Base-by-base conservation (phyloP, 2,113 vertebrate species). In the Enhydra lutris region DNA sequence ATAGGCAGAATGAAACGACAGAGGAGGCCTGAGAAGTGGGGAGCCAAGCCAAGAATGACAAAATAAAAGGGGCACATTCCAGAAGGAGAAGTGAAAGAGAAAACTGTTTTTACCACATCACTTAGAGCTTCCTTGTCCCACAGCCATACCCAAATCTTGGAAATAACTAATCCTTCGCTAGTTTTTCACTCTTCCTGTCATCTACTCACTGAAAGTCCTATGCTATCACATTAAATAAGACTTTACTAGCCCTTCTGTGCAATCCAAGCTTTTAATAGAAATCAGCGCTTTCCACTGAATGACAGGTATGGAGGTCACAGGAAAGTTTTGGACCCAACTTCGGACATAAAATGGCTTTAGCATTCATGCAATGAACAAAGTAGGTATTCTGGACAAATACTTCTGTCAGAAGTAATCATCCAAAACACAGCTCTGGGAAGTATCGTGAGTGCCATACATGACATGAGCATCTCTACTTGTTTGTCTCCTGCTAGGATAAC, bases 21-120 rank as follows among this genome's bases (percentile, higher is more conserved):
- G 87, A 88, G 92, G 55, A 79, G 61, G n/a, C 80, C 93, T 71
- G 61, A n/a, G 42, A 89, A 93, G 50, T 20, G 59, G 39, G 59
- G 36, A 73, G 21, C 31, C 6, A 26, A 89, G 94, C 95, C 92
- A 92, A 94, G 92, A 95, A 61, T 39, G 79, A 94, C 47, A 89
- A 79, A 97, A 89, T 83, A 65, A 45, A 94, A 94, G 67, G 79
- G 67, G 80, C n/a, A 42, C 26, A 36, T 96, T 97, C 83, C 90
- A 97, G 79, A 97, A 94, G 90, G 81, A 85, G 83, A 81, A 90
- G 79, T 23, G 52, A 90, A 96, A 89, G 81, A 73, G 87, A 92
- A 93, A 95, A 92, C 92, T 86, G 96, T 73, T 92, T 95, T 91
- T 80, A 90, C 85, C 95, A 88, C 74, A 45, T 84, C 36, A 50